Percentiles rank a stretch among this genome's conserved stretches.
These are phyloP conservation scores for Kryptolebias marmoratus DNA, from an alignment of 2,113 vertebrate genomes.

Conservation along the genomic window DNA sequence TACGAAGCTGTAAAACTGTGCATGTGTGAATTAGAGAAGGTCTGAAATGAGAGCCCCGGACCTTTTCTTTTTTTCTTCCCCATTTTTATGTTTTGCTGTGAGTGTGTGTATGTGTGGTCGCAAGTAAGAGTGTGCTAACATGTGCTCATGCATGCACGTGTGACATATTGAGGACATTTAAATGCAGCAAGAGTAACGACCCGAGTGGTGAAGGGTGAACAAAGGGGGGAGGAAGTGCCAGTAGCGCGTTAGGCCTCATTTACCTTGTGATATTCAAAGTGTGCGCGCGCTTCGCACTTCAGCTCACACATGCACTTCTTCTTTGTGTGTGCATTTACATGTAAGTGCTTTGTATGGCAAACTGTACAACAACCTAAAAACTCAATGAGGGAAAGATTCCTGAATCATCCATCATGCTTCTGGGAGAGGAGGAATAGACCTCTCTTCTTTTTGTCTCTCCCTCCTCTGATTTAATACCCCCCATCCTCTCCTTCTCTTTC, in stretches of 20 bases:
- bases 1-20: slow-evolving; percentile 28
- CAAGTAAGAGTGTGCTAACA: neutral
- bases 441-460: slow-evolving; percentile 40
- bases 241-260: slow-evolving; percentile 65
- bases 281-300: neutral
- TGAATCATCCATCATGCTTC: slow-evolving; percentile 54
- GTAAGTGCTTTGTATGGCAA: slow-evolving; percentile 10
- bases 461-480: slow-evolving; percentile 47
- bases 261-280: slow-evolving; percentile 63
- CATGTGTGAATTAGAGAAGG: slow-evolving; percentile 20
- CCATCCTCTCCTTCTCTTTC: slow-evolving; percentile 1
- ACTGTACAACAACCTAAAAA: slow-evolving; percentile 44
- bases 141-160: slow-evolving; percentile 43
- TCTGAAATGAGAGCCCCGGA: slow-evolving; percentile 22
- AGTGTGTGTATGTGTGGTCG: neutral
- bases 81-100: too few species aligned
- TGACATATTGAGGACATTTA: slow-evolving; percentile 76
- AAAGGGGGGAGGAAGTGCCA: slow-evolving; percentile 46
- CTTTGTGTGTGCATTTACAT: neutral
- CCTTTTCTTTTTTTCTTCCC: neutral
- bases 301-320: slow-evolving; percentile 2
- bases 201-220: slow-evolving; percentile 56
- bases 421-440: slow-evolving; percentile 35
- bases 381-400: slow-evolving; percentile 24
- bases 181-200: slow-evolving; percentile 59